phyloP scores from a whole-genome alignment of 2,797 vertebrate species.

The Spinus pinus region DNA sequence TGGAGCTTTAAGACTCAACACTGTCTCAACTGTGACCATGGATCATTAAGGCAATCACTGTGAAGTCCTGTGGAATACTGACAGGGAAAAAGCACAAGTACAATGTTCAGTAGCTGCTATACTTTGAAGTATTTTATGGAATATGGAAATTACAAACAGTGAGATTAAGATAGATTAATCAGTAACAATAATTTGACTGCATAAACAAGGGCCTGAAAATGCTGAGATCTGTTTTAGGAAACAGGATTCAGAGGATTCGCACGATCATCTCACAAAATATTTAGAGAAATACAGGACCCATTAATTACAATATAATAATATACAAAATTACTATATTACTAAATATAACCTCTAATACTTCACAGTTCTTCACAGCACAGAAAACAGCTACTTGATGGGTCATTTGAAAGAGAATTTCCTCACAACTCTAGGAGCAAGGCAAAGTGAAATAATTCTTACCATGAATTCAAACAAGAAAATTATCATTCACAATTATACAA shows the following conservation, averaged over 20 bases:
- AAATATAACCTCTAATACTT: neutral
- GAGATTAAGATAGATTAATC: neutral
- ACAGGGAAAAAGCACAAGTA: neutral
- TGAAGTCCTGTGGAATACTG: neutral
- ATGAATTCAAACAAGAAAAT: neutral
- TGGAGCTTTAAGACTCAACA: neutral
- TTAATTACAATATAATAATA: neutral
- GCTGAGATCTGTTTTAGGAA: neutral
- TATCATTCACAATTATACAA: neutral
- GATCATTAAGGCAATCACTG: neutral
- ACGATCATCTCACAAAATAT: neutral
- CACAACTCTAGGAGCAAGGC: neutral
- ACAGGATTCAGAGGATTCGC: neutral
- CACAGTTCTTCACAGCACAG: neutral
- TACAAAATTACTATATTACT: neutral
- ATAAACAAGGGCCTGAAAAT: neutral
- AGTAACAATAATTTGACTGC: neutral
- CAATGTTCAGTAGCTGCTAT: neutral
- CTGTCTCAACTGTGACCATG: neutral
- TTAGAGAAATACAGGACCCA: neutral
- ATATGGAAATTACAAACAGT: neutral
- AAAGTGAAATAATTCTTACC: neutral
- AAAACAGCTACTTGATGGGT: neutral
- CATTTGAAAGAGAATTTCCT: neutral
- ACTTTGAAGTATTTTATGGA: neutral